Percentiles rank a stretch among this genome's conserved stretches.
Conservation (phyloP, 2,797 vertebrate genomes). For the Petrocephalus sullivani region DNA sequence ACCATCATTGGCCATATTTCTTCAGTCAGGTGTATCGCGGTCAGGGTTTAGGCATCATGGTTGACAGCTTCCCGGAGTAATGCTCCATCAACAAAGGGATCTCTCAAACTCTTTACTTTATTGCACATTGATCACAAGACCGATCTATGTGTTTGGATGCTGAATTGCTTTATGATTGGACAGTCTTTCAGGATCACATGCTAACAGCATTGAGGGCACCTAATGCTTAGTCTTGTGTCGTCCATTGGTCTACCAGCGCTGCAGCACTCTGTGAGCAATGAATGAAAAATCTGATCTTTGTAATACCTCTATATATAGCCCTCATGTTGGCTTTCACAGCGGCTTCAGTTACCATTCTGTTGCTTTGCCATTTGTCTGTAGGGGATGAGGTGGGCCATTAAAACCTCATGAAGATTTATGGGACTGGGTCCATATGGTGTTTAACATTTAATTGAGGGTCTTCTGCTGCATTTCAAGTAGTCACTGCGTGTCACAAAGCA, state of each 20-base stretch:
- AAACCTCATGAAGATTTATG: background rate
- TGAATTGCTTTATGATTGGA: background rate
- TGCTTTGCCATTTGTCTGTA: background rate
- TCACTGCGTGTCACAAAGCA: background rate
- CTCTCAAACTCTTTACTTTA: constrained; percentile 3
- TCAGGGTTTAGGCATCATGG: background rate
- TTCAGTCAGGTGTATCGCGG: background rate
- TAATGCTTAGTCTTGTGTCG: background rate
- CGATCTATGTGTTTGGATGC: background rate
- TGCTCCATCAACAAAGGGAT: background rate
- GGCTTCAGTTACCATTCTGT: background rate
- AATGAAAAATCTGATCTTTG: background rate
- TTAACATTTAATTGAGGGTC: constrained; percentile 7
- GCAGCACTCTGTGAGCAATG: background rate
- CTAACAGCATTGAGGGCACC: background rate
- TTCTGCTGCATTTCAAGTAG: background rate
- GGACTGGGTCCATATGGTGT: background rate
- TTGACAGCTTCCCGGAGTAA: background rate
- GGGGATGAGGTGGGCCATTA: too few relatives aligned
- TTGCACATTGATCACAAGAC: background rate
- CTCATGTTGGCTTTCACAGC: background rate
- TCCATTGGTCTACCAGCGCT: background rate
- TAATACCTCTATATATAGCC: background rate
- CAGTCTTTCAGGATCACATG: background rate
- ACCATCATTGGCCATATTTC: background rate